Evolutionary conservation across 1,140 invertebrate genomes (phyloP), one percentile per base, ranked within the genome.

Genomic region (Drosophila sturtevanti): DNA sequence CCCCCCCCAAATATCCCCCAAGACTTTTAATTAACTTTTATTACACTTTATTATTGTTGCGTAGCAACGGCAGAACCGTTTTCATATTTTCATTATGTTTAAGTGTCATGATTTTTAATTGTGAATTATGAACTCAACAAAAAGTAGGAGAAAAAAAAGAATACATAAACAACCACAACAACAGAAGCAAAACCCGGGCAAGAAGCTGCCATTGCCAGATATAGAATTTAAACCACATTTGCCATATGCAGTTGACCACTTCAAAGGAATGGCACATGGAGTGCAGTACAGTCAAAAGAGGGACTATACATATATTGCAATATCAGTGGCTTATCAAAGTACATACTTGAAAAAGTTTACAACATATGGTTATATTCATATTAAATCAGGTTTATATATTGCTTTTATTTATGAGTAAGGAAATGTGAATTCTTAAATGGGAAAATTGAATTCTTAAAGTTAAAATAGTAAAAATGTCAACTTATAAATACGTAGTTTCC

Each of bases 61-160:
- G 63, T 64, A 63, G 79, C 70, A 72, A 75, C 76, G 64, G 73
- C 77, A 82, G 74, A 82, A 73, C 76, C 84, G 84, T 87, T 87
- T 89, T 87, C 84, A 87, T 80, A 89, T 87, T 87, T 87, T 87
- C 89, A 87, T 87, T 87, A 89, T 87, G 80, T 80, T 87, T 79
- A 89, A 87, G 84, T 87, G 84, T 87, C 84, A 89, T 87, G 79
- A 76, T 77, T 84, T 87, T 84, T 87, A 87, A 87, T 87, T 84
- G 84, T 87, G 67, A 87, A 72, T 87, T 87, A 87, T 87, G 77
- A 65, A 35, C 54, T 68, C 56, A 75, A 87, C 64, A 86, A 72
- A 86, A 81, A 86, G 10, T 27, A 5, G 61, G 64, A 79, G 51
- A 87, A 59, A 82, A 72, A 82, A 38, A 68, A 63, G 21, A 65